These are phyloP conservation scores for Thripadectes ignobilis DNA, from an alignment of 2,797 vertebrate genomes.

Conservation along the genomic window DNA sequence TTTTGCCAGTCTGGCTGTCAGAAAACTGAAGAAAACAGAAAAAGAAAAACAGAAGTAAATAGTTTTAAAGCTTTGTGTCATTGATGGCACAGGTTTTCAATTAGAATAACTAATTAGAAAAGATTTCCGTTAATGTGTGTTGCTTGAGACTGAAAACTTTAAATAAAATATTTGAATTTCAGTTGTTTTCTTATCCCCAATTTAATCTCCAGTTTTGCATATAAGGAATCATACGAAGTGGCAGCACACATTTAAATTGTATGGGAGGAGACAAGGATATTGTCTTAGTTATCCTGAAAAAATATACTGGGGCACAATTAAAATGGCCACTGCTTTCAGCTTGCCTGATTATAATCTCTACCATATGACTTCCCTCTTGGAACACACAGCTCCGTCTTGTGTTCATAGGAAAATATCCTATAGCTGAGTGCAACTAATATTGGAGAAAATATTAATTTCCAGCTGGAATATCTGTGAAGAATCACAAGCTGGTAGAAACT, in stretches of 20 bases:
- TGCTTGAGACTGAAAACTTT: not conserved
- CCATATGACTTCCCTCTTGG: slow-evolving; percentile 22
- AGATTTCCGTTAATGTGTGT: not conserved
- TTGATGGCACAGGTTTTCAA: not conserved
- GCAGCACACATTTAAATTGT: not conserved
- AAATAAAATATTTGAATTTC: not conserved
- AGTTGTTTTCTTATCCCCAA: not conserved
- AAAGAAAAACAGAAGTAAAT: not conserved
- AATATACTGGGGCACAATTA: not conserved
- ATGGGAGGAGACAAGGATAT: not conserved
- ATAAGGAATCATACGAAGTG: not conserved
- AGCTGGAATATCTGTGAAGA: not conserved
- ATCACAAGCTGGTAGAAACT: not conserved
- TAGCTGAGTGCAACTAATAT: not conserved
- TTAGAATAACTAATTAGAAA: not conserved
- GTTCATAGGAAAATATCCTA: not conserved
- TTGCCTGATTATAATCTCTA: slow-evolving; percentile 37
- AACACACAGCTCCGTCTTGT: not conserved
- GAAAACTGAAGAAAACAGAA: not conserved
- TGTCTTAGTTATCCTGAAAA: not conserved
- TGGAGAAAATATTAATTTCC: slow-evolving; percentile 8
- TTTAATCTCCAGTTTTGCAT: not conserved
- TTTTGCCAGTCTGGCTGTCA: not conserved
- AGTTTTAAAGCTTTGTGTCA: not conserved
- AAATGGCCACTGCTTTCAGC: slow-evolving; percentile 22